Base-by-base conservation (phyloP, 2,113 vertebrate species). In the Gambusia affinis region DNA sequence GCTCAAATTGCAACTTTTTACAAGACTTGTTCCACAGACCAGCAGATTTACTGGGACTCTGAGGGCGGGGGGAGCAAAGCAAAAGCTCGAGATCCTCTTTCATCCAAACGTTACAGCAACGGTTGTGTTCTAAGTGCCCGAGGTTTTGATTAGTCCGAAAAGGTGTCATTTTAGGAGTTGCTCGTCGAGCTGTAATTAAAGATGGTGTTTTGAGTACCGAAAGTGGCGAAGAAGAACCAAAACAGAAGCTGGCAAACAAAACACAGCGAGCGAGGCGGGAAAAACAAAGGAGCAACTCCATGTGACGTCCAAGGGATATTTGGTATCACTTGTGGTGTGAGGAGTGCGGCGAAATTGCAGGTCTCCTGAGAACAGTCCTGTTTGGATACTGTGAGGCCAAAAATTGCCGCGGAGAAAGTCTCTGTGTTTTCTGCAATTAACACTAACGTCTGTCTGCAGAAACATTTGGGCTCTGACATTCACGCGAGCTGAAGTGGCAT, bases 371-470 rank as follows among this genome's bases (percentile, higher is more conserved):
- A 30, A 64, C 29, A 3, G 72, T 63, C 51, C 78, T 29, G 72
- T 44, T 87, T 70, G 75, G 66, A 82, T 69, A 19, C 62, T 29
- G 72, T 63, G 72, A 80, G 65, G 67, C 75, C 67, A 63, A 7
- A 88, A 22, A 79, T 62, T 24, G 30, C 77, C 74, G 76, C 15
- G 65, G 76, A 72, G 78, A 73, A 44, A 82, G 44, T 47, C 70
- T 27, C 82, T 72, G 64, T 33, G 66, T 78, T 86, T 37, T 85
- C 83, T 72, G 69, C 88, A 87, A 90, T 77, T 90, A 90, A 92
- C 85, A 72, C 86, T 89, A 92, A 94, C 85, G 84, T 80, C 86
- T 91, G 63, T 91, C 62, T 88, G 80, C 88, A 87, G 92, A 89
- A 84, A 77, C n/a, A 67, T 60, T 11, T 12, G 35, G 15, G 70